phyloP scores from a whole-genome alignment of 2,113 vertebrate genomes.

The Romanogobio albipinnatus region DNA sequence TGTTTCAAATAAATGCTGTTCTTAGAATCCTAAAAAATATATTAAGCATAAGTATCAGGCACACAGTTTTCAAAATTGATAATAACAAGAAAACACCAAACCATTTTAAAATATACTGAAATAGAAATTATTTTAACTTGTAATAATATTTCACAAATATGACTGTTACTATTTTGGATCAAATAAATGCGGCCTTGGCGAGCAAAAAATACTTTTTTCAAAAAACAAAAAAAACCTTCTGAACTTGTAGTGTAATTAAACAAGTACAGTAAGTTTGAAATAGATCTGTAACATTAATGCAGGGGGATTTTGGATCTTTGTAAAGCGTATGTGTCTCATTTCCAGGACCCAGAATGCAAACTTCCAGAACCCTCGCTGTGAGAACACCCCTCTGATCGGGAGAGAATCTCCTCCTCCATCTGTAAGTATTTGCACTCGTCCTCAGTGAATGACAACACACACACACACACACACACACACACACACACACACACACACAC shows the following conservation, averaged over 20 bases:
- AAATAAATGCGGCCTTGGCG: too few relatives aligned
- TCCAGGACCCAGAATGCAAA: slow-evolving; percentile 97
- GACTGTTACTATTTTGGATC: background rate
- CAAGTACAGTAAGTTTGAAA: background rate
- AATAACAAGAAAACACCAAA: too few relatives aligned
- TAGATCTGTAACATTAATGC: background rate
- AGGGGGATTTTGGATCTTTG: background rate
- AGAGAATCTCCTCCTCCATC: slow-evolving; percentile 97
- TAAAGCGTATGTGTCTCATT: slow-evolving; percentile 39
- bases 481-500: too few relatives aligned
- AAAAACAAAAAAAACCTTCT: background rate
- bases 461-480: background rate
- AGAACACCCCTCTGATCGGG: slow-evolving; percentile 98
- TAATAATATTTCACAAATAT: background rate
- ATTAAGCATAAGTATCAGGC: background rate
- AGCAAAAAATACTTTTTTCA: too few relatives aligned
- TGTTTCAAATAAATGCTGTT: too few relatives aligned
- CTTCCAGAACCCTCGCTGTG: slow-evolving; percentile 97
- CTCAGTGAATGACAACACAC: slow-evolving; percentile 9
- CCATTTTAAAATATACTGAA: too few relatives aligned
- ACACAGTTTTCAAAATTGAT: background rate
- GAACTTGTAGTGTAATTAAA: background rate
- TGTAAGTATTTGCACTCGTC: slow-evolving; percentile 79
- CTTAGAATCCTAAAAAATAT: background rate
- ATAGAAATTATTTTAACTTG: too few relatives aligned